Evolutionary conservation across 2,888 invertebrate species (phyloP).

Genomic region (Geophilus truncorum): DNA sequence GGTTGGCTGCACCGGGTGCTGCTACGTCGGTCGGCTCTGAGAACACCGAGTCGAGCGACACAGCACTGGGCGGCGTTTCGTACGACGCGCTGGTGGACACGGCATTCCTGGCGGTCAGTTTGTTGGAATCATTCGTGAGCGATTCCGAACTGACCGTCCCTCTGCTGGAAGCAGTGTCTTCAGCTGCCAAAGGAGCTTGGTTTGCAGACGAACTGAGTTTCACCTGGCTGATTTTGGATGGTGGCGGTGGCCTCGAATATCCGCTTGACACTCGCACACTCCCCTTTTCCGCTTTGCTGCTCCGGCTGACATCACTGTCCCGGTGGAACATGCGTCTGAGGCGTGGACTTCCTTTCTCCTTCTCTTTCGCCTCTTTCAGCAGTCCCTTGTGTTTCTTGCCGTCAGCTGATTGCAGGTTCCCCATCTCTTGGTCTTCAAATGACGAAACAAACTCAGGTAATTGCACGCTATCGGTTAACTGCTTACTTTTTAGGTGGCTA

Average conservation of each 20-base stretch:
- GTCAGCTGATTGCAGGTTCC: slow-evolving; percentile 28
- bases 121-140: background rate
- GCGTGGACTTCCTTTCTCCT: slow-evolving; percentile 29
- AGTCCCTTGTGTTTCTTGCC: slow-evolving; percentile 31
- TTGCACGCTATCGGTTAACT: background rate
- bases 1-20: slow-evolving; percentile 32
- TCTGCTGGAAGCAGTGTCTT: background rate
- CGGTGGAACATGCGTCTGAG: slow-evolving; percentile 31
- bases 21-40: slow-evolving; percentile 63
- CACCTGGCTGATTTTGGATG: background rate
- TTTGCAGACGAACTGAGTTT: background rate
- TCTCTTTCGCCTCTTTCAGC: slow-evolving; percentile 28
- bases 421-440: background rate
- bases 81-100: slow-evolving; percentile 29
- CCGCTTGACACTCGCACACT: background rate
- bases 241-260: background rate
- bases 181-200: background rate
- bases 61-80: slow-evolving; percentile 53
- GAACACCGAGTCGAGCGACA: slow-evolving; percentile 68
- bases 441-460: background rate
- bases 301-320: slow-evolving; percentile 25
- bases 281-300: slow-evolving; percentile 11
- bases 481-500: background rate
- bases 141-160: slow-evolving; percentile 30
- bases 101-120: background rate